phyloP scores from a whole-genome alignment of 2,888 invertebrate genomes.

The Sarcophaga variegata region DNA sequence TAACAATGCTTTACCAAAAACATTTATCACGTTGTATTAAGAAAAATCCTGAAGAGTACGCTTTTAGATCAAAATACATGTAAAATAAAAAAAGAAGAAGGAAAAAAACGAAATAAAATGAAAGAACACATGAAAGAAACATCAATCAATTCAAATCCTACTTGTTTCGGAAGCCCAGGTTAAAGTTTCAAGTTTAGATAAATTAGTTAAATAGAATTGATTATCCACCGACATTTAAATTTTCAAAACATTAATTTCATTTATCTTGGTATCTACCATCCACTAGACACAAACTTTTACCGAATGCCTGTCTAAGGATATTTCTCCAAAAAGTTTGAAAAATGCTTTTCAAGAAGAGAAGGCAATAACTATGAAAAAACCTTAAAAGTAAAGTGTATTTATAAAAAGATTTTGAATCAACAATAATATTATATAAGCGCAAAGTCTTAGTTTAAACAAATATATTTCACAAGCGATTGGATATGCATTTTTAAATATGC shows the following conservation, averaged over 20 bases:
- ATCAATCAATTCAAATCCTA: constrained; percentile 62
- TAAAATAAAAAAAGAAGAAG: background rate
- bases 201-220: constrained; percentile 55
- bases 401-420: no score
- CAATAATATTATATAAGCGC: no score
- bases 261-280: no score
- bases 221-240: background rate
- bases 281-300: background rate
- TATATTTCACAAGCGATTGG: no score
- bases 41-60: constrained; percentile 39
- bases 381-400: no score
- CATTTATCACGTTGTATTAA: constrained; percentile 56
- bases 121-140: background rate
- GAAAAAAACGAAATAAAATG: constrained; percentile 10
- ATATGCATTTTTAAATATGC: no score
- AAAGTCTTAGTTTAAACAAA: no score
- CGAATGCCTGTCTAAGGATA: background rate
- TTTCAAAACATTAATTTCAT: background rate
- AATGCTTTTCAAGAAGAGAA: background rate
- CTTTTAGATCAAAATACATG: constrained; percentile 7
- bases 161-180: constrained; percentile 22
- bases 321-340: background rate
- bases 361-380: no score
- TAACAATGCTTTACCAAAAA: constrained; percentile 21
- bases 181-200: constrained; percentile 45